phyloP scores from a whole-genome alignment of 1,140 invertebrate species.

The Mizuhopecten yessoensis region DNA sequence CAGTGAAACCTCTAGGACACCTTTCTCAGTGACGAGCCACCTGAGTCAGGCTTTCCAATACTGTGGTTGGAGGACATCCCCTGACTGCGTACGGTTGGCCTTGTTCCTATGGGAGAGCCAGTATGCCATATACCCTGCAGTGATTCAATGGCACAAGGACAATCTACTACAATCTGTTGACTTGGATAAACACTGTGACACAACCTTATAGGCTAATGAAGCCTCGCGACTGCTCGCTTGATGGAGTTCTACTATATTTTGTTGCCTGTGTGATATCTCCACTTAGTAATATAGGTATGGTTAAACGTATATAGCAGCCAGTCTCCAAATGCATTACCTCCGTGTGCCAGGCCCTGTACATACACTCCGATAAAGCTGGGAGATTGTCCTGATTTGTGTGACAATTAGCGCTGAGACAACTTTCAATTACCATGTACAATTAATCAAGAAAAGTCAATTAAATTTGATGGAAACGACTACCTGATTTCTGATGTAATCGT shows the following conservation, averaged over 20 bases:
- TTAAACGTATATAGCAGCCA: neutral
- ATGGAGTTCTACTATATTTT: neutral
- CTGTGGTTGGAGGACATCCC: neutral
- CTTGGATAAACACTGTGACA: neutral
- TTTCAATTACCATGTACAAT: neutral
- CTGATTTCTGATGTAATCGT: neutral
- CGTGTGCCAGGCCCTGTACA: neutral
- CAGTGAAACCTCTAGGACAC: neutral
- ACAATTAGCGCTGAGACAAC: neutral
- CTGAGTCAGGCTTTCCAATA: constrained; percentile 11
- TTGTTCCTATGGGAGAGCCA: neutral
- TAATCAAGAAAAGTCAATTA: neutral
- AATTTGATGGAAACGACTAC: neutral
- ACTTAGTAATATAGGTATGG: neutral
- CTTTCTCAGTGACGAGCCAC: neutral
- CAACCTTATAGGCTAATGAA: neutral
- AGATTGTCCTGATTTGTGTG: neutral
- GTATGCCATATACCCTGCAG: constrained; percentile 18
- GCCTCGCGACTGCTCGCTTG: neutral
- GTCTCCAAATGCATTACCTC: neutral
- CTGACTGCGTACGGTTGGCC: neutral
- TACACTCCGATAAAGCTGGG: neutral
- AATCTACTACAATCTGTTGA: neutral
- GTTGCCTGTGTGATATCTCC: neutral
- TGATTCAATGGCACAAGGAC: neutral